Evolutionary conservation across 1,140 invertebrate species (phyloP), one percentile per base, ranked within the genome.

Genomic region (Drosophila rhopaloa): DNA sequence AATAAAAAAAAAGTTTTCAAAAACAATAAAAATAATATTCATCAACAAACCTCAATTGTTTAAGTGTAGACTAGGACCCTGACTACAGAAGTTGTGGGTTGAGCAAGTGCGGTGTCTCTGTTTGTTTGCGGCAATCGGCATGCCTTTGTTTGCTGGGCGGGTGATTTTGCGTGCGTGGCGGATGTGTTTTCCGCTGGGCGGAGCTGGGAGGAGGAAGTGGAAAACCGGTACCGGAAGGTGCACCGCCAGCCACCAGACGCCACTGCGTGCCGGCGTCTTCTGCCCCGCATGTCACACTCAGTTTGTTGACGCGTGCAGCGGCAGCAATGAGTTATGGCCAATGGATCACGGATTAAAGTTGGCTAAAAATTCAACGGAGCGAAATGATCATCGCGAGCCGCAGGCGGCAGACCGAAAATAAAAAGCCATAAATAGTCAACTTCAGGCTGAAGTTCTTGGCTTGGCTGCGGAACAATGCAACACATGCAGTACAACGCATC

Each of bases 391-490:
- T 41, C 16, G 65, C 32, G 50, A 56, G 43, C 10, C 14, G 43
- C 41, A 47, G 63, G 35, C 63, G 57, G 43, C 61, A 48, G 53
- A 51, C 51, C 58, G 59, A 57, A 76, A 77, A 77, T 77, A 77
- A 60, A 77, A 55, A 70, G 48, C 73, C 65, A 76, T 56, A 70
- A 76, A 61, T 70, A 77, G 75, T 70, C 38, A 77, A 77, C 74
- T 77, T 82, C 37, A 59, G 57, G 62, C 44, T 72, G 83, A 68
- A 73, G 73, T 70, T 86, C 66, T 46, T 79, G 75, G 56, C 59
- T 79, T 76, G 71, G 60, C 65, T 62, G 57, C 55, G 65, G 65
- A 89, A 88, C 73, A 83, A 84, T 80, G 65, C 82, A 82, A 37
- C 56, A 66, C 57, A 81, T 11, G 70, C 29, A 44, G 6, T 9